Evolutionary conservation across 2,888 invertebrate species (phyloP), one percentile per base, ranked within the genome.

Genomic region (Sminthurinus aureus): DNA sequence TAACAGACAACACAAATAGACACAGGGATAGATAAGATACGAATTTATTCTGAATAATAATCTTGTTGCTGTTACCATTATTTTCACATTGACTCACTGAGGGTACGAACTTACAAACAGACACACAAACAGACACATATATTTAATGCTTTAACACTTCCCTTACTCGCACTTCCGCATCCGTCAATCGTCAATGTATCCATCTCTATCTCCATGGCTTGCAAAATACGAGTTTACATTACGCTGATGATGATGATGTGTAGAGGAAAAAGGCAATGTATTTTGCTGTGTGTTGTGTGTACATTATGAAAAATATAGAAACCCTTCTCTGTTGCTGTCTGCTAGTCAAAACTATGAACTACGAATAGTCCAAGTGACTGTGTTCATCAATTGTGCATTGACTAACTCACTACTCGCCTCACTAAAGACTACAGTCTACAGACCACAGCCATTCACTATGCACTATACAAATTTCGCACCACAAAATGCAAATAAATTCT

Each of bases 311-410:
- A 24, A 73, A 24, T 6, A 73, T 15, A 58, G 58, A 58, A 18
- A 13, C 58, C 15, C 58, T 24, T 8, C 26, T 38, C 38, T 73
- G 8, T 73, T 15, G 18, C 2, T 20, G 13, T 1, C 71, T 71
- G 71, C 4, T 22, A 20, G 13, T 13, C 15, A 24, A n/a, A 71
- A 12, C 13, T n/a, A 24, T 20, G 13, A 2, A 22, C 20, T 12
- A 24, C 50, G 20, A 38, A 75, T 51, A 75, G 18, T 38, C 1
- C 38, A 51, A 75, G n/a, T 18, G 75, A 18, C 50, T 50, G 26
- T n/a, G 50, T n/a, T 75, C 75, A 75, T 75, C 51, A 75, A 75
- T 75, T 51, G 50, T 75, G 50, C 75, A 75, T 75, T 50, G 51
- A 75, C 50, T 51, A 75, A 50, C 26, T 13, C 75, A 75, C 58